Percentiles rank a stretch among this genome's conserved stretches.
These are phyloP conservation scores for Collichthys lucidus DNA, from an alignment of 2,113 vertebrate genomes.

Conservation along the genomic window DNA sequence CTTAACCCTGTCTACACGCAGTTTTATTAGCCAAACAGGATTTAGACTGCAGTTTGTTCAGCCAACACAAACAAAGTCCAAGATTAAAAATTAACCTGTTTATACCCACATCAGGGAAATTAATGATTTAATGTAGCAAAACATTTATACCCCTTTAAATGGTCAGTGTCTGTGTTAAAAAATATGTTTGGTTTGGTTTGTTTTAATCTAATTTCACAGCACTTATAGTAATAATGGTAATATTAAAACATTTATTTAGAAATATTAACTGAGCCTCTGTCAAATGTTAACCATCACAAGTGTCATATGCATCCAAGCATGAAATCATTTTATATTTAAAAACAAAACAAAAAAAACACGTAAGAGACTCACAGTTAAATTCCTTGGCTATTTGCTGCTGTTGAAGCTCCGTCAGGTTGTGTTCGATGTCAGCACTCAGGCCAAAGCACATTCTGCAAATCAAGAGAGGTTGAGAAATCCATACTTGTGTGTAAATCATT, in stretches of 20 bases:
- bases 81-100: background rate
- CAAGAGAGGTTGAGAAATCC: constrained; percentile 58
- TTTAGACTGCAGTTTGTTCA: background rate
- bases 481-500: constrained; percentile 70
- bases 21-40: constrained; percentile 7
- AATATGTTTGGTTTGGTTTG: background rate
- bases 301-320: background rate
- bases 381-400: constrained; percentile 61
- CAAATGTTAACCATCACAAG: background rate
- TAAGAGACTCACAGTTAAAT: constrained; percentile 75
- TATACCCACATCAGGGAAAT: background rate
- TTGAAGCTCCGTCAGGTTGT: constrained; percentile 82
- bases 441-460: constrained; percentile 86
- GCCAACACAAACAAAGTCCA: background rate
- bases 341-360: background rate
- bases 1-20: background rate
- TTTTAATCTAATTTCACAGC: background rate
- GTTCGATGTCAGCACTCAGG: constrained; percentile 86
- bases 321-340: background rate
- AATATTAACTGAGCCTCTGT: background rate
- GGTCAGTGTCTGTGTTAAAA: no score
- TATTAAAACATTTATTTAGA: background rate
- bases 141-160: no score
- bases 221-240: background rate
- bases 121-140: background rate